Evolutionary conservation across 2,113 vertebrate species (phyloP), one percentile per base, ranked within the genome.

Genomic region (Dolichotis patagonum): DNA sequence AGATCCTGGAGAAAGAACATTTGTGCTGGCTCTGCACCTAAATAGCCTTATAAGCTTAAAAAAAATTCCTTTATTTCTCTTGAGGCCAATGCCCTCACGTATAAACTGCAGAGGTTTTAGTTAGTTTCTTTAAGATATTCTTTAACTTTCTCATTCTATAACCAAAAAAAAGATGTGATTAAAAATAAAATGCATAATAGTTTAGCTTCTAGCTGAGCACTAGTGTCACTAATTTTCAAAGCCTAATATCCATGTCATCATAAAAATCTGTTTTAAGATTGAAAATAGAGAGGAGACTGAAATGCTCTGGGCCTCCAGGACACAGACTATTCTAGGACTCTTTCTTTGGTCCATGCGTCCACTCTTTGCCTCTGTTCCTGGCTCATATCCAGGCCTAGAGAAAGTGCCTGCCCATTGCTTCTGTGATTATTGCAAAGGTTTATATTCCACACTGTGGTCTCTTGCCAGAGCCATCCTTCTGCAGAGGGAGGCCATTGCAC

Each of bases 381-480:
- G 38, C 16, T 65, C 54, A n/a, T 71, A 43, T 58, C 2, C 41
- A 80, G 12, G 26, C 58, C 8, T 3, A n/a, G 65, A 11, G 71
- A 65, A 88, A 1, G 10, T 13, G 9, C 41, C 41, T 4, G 2
- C 43, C 77, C 24, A 32, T 63, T 52, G 41, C 78, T 75, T 56
- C 26, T 2, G 19, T 75, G 82, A 35, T 67, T 93, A 65, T 41
- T 58, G 32, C 85, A 56, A 93, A 89, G 54, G 54, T 91, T 96
- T 85, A 17, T 41, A 38, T 90, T 90, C 65, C 10, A 3, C 41
- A 13, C 43, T 0, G 1, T 54, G 75, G n/a, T 80, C 84, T 83
- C 63, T 90, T 90, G 54, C 96, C 60, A 54, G 92, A 83, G 73
- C 19, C 89, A 83, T 88, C 81, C n/a, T 91, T 97, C 90, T 83